Percentiles rank a stretch among this genome's conserved stretches.
phyloP scores from a whole-genome alignment of 2,888 invertebrate species.

The Xanthorhoe designata region DNA sequence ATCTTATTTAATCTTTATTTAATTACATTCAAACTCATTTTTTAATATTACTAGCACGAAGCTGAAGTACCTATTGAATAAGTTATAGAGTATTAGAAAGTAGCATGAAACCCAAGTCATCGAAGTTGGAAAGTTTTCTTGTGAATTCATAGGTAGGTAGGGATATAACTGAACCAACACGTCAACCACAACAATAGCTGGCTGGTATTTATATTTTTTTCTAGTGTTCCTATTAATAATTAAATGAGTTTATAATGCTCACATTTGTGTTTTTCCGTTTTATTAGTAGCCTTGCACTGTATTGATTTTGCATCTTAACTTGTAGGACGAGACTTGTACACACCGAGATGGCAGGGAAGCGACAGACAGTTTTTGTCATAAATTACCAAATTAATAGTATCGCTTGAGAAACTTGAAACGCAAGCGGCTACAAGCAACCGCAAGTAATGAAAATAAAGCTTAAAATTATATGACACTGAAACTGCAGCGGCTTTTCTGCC shows the following conservation, averaged over 20 bases:
- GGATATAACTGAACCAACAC: constrained; percentile 18
- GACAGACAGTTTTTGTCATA: too few species aligned
- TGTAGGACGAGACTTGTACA: too few species aligned
- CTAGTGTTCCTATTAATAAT: neutral
- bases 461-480: too few species aligned
- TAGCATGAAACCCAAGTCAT: constrained; percentile 21
- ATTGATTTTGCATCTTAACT: too few species aligned
- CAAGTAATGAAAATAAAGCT: too few species aligned
- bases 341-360: too few species aligned
- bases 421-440: too few species aligned
- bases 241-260: neutral
- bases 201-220: neutral
- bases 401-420: too few species aligned
- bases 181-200: constrained; percentile 2
- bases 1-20: too few species aligned
- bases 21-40: too few species aligned
- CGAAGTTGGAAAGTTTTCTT: constrained; percentile 21
- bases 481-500: too few species aligned
- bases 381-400: too few species aligned
- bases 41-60: neutral
- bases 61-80: constrained; percentile 17
- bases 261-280: neutral
- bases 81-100: constrained; percentile 3
- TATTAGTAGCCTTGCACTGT: neutral
- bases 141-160: constrained; percentile 4